Evolutionary conservation across 1,140 invertebrate genomes (phyloP), one percentile per base, ranked within the genome.

Genomic region (Neelides sp.): DNA sequence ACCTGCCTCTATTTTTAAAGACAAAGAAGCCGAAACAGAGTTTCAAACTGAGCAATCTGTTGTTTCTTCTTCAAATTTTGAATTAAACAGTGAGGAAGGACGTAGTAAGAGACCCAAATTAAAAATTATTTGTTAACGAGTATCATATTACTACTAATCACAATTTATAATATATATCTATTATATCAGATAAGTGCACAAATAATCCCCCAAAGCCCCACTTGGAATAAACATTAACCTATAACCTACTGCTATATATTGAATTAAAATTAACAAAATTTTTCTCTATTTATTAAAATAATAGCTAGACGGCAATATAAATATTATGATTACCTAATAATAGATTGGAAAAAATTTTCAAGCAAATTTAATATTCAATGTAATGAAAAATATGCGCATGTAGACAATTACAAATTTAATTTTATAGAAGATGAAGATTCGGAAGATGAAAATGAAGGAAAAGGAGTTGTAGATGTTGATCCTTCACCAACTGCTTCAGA

Each of bases 401-500:
- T 8, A 8, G 28, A 8, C 7, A 8, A 8, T 32, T 7, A 32
- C 7, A 32, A 8, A 32, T 32, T 32, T 32, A 5, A 32, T 47
- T 17, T 20, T n/a, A 23, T 43, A 3, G 40, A 28, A 32, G 27
- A 43, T 3, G 35, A 7, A 2, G 34, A 5, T 36, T 27, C 27
- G 36, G 28, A 20, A 10, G 47, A 48, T 10, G 35, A 28, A 12
- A 23, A 22, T 24, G 12, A 48, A 28, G 15, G 10, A 48, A 27
- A 35, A 19, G 12, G 30, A 13, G 4, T 26, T 2, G 4, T 40
- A 1, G 12, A 43, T 2, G 34, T 52, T 3, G 51, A 50, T 15
- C 51, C 54, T 26, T 54, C 58, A n/a, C 50, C 57, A 2, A 50
- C 55, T 0, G 34, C 49, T 3, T 59, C 58, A 1, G 59, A 61